A percentile compares a stretch with the other conserved stretches of the same genome.
Conservation (phyloP, 2,113 vertebrate genomes). For the Fukomys damarensis region DNA sequence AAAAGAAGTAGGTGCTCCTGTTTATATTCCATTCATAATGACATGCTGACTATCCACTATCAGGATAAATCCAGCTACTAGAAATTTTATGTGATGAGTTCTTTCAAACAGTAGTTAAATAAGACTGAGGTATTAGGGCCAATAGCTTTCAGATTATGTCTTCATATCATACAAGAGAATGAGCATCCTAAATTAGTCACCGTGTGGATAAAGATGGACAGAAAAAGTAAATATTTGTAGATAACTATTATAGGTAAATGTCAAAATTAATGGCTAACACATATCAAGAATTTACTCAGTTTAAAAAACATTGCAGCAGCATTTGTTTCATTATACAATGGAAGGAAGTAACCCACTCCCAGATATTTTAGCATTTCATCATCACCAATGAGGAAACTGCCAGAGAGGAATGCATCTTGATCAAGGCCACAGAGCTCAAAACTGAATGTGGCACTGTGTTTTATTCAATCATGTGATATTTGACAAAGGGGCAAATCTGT, state of each 20-base stretch:
- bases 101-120: background rate
- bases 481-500: background rate
- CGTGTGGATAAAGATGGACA: background rate
- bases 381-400: background rate
- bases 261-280: background rate
- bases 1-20: background rate
- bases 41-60: background rate
- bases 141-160: conserved; percentile 22
- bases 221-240: background rate
- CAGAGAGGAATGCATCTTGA: background rate
- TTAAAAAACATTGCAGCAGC: background rate
- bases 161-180: background rate
- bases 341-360: background rate
- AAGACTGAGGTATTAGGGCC: background rate
- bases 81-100: background rate
- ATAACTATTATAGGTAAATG: background rate
- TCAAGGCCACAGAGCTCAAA: background rate
- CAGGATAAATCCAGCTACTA: background rate
- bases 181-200: background rate
- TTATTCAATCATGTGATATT: background rate
- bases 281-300: background rate
- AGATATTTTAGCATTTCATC: background rate
- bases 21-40: background rate
- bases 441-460: background rate
- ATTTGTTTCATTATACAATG: background rate